These are phyloP conservation scores for Taurulus bubalis DNA, from an alignment of 2,113 vertebrate species.

Conservation along the genomic window DNA sequence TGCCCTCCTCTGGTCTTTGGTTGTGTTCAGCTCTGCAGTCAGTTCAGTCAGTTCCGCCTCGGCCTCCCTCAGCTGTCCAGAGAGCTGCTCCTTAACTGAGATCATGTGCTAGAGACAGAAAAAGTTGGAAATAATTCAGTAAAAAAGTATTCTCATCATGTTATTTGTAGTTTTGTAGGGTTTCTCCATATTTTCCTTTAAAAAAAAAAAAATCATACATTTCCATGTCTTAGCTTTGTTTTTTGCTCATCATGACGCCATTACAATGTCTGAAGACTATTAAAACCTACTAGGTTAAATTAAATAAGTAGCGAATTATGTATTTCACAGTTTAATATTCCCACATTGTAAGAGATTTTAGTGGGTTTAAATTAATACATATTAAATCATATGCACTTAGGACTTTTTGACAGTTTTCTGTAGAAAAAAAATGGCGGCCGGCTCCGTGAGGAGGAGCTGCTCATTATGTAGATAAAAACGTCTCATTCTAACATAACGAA, in stretches of 20 bases:
- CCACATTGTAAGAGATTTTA: not conserved
- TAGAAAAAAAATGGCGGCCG: no score
- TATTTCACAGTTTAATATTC: not conserved
- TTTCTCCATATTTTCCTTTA: not conserved
- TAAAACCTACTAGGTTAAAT: not conserved
- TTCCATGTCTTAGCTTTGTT: not conserved
- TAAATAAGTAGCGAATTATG: not conserved
- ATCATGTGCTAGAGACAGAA: conserved; percentile 89
- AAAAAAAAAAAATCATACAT: not conserved
- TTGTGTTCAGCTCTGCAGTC: conserved; percentile 80
- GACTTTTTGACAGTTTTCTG: no score
- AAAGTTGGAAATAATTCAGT: not conserved
- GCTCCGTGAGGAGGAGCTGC: no score
- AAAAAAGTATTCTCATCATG: not conserved
- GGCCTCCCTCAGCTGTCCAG: conserved; percentile 84
- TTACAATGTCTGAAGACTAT: not conserved
- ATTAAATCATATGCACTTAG: no score
- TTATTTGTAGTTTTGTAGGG: not conserved
- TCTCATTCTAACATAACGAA: no score
- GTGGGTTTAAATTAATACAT: not conserved
- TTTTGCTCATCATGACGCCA: not conserved
- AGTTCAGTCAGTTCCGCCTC: conserved; percentile 80
- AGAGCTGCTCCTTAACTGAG: conserved; percentile 91
- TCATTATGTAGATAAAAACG: no score
- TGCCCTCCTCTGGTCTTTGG: conserved; percentile 81